Base-by-base conservation (phyloP, 2,797 vertebrate species). In the Bovichtus diacanthus region DNA sequence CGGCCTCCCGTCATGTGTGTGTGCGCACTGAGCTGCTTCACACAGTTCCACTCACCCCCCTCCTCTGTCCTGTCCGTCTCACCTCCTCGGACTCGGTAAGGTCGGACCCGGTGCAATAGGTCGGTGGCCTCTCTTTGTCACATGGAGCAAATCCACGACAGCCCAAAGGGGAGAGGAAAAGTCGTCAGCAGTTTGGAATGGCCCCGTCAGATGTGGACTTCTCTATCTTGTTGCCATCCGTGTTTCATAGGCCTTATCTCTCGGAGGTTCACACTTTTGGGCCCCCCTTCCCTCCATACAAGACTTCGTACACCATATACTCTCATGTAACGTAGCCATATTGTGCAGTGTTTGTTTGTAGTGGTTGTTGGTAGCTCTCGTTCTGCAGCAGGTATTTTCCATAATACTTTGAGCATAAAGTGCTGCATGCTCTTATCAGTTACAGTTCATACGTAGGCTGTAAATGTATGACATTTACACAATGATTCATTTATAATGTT, bases 81-180 rank as follows among this genome's bases (percentile, higher is more conserved):
- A 83, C 88, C 76, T 83, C 86, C 85, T 84, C 39, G 85, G 87
- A 88, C 78, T 86, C 74, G 92, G 94, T 95, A 94, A 94, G 94
- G 80, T 91, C 15, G 92, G 90, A 95, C 91, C 93, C 71, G 76
- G 82, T 50, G 71, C 81, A 83, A 81, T 95, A 95, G 94, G 94
- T 95, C 95, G 94, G 94, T 95, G 92, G 81, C 83, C 76, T 94
- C 92, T 94, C 88, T 92, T 92, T 93, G 93, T 93, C 90, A 90
- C 88, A 79, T 19, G 87, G 90, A 90, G 85, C 64, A 84, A 90
- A 87, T 78, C 88, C 87, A 88, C 77, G 76, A 82, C 82, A 78
- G 82, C 53, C 56, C 54, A 62, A 18, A 4, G 27, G 8, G 36
- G 29, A 10, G n/a, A 15, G 53, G 34, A 19, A 47, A 56, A n/a